phyloP scores from a whole-genome alignment of 2,797 vertebrate genomes.

The Centropyge bicolor region DNA sequence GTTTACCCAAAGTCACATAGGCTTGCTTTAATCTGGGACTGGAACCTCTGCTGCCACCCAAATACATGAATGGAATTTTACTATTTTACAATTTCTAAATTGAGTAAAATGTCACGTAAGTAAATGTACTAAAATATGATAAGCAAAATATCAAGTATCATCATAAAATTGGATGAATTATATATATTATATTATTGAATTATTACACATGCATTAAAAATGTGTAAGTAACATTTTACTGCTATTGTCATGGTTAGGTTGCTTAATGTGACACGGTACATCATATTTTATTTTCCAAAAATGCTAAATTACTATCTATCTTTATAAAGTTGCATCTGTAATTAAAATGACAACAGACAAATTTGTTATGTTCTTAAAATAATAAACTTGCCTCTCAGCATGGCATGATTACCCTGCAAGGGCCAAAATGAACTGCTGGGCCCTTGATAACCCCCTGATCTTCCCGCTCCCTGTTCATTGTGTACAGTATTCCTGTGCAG shows the following conservation, averaged over 20 bases:
- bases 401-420: too few species aligned
- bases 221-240: neutral
- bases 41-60: too few species aligned
- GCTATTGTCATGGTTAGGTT: too few species aligned
- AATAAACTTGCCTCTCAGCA: neutral
- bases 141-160: too few species aligned
- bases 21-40: too few species aligned
- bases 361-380: neutral
- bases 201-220: neutral
- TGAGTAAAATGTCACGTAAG: neutral
- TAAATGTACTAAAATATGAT: too few species aligned
- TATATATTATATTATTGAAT: neutral
- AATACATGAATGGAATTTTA: too few species aligned
- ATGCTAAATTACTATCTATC: neutral
- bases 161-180: too few species aligned
- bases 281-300: neutral
- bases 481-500: neutral
- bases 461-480: too few species aligned
- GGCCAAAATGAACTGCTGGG: too few species aligned
- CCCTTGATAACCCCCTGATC: neutral
- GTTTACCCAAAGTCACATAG: too few species aligned
- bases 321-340: neutral
- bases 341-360: neutral
- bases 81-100: too few species aligned
- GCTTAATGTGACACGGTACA: neutral